These are phyloP conservation scores for Galbula dea DNA, from an alignment of 2,113 vertebrate genomes.

Conservation along the genomic window DNA sequence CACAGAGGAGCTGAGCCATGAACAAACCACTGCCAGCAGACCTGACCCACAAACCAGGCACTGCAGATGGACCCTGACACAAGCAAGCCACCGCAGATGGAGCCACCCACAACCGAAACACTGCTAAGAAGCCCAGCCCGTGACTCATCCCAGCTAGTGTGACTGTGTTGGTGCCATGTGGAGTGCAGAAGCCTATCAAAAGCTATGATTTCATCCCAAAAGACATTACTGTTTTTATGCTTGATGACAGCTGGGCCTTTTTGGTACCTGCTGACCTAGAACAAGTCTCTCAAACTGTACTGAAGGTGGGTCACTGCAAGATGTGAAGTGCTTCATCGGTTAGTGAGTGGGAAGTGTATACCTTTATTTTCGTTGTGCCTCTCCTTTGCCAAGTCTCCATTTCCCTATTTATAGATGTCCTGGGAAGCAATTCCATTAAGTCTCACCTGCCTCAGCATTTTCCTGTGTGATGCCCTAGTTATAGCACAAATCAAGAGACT, in stretches of 20 bases:
- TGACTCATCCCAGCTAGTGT: not conserved
- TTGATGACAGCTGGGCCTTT: conserved; percentile 44
- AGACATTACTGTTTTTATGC: not conserved
- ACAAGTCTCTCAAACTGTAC: not conserved
- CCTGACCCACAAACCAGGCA: not conserved
- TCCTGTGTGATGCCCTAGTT: not conserved
- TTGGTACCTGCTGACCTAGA: conserved; percentile 64
- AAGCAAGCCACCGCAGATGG: conserved; percentile 1
- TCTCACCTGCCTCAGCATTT: conserved; percentile 42
- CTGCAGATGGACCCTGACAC: not conserved
- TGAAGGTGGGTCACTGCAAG: conserved; percentile 28
- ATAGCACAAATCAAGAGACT: not conserved
- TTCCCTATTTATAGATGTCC: conserved; percentile 33
- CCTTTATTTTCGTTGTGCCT: not conserved
- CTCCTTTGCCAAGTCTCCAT: not conserved
- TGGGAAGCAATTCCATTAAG: not conserved
- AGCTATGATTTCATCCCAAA: conserved; percentile 49
- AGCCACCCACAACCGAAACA: not conserved
- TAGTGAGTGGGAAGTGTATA: not conserved
- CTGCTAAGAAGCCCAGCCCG: not conserved
- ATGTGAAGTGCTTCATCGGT: not conserved
- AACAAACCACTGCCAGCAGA: not conserved
- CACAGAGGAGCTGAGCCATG: not conserved
- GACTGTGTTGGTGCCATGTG: not conserved
- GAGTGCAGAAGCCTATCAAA: conserved; percentile 11